Evolutionary conservation across 2,797 vertebrate species (phyloP).

Genomic region (Phoebastria nigripes): DNA sequence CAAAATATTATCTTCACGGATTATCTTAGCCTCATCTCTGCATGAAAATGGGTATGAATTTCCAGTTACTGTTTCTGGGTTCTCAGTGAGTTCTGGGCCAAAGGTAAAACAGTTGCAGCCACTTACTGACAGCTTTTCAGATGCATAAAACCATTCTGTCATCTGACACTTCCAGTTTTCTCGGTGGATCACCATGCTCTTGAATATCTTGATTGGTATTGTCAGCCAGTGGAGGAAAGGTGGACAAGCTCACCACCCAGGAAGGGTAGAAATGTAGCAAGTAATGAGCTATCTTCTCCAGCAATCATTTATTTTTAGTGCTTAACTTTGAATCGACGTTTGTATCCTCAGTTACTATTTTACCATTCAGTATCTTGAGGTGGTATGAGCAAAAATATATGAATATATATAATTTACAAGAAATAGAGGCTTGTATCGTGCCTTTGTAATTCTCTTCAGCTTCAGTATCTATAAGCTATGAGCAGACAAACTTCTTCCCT

Average conservation of each 20-base stretch:
- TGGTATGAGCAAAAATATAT: conserved; percentile 33
- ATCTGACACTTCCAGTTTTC: neutral
- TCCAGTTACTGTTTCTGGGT: neutral
- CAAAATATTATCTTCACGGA: neutral
- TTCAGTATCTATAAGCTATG: conserved; percentile 19
- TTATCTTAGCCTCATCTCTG: neutral
- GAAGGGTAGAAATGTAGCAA: neutral
- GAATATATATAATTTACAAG: conserved; percentile 44
- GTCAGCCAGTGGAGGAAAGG: neutral
- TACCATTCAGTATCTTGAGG: conserved; percentile 14
- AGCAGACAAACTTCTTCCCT: neutral
- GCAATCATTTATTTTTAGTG: neutral
- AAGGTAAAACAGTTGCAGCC: neutral
- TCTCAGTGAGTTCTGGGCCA: conserved; percentile 11
- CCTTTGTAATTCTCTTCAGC: conserved; percentile 54
- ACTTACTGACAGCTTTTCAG: neutral
- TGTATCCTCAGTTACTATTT: neutral
- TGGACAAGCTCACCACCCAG: neutral
- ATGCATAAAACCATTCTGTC: neutral
- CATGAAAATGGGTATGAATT: neutral
- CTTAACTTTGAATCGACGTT: neutral
- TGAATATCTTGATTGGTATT: neutral
- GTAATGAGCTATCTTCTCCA: conserved; percentile 10
- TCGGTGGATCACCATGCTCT: neutral
- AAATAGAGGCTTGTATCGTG: conserved; percentile 48